A percentile compares a stretch with the other conserved stretches of the same genome.
Evolutionary conservation across 1,140 invertebrate genomes (phyloP).

Genomic region (Gryon sp.): DNA sequence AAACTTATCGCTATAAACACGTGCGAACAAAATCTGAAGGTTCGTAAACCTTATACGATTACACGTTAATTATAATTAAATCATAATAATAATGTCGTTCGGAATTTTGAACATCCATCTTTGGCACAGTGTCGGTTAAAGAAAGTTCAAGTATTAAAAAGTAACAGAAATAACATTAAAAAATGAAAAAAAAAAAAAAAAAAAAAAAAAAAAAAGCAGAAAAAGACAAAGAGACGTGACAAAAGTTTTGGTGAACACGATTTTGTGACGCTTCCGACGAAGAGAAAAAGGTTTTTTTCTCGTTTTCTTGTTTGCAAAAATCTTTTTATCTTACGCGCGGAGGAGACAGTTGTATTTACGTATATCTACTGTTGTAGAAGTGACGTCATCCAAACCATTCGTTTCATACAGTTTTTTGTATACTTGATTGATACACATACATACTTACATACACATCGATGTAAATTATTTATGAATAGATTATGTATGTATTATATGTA

Average conservation of each 20-base stretch:
- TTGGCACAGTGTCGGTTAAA: slow-evolving; percentile 70
- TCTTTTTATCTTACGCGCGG: slow-evolving; percentile 32
- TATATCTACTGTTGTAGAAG: slow-evolving; percentile 13
- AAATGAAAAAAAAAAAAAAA: background rate
- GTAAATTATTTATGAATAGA: too few species aligned
- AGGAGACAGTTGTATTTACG: slow-evolving; percentile 26
- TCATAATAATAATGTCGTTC: slow-evolving; percentile 54
- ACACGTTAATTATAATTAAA: slow-evolving; percentile 12
- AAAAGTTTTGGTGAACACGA: slow-evolving; percentile 36
- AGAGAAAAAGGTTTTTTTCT: slow-evolving; percentile 20
- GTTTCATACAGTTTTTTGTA: background rate
- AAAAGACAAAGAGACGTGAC: slow-evolving; percentile 24
- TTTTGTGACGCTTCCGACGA: slow-evolving; percentile 22
- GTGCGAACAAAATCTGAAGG: slow-evolving; percentile 65
- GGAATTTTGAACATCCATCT: slow-evolving; percentile 76
- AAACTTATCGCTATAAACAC: slow-evolving; percentile 44
- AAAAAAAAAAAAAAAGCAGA: slow-evolving; percentile 14
- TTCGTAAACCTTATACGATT: slow-evolving; percentile 50
- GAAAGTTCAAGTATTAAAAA: slow-evolving; percentile 35
- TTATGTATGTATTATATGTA: background rate
- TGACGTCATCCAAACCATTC: background rate
- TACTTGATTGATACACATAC: too few species aligned
- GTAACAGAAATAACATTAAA: too few species aligned
- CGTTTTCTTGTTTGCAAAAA: background rate
- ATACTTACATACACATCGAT: too few species aligned